Base-by-base conservation (phyloP, 2,888 invertebrate genomes). In the Rhabditoides inermis region DNA sequence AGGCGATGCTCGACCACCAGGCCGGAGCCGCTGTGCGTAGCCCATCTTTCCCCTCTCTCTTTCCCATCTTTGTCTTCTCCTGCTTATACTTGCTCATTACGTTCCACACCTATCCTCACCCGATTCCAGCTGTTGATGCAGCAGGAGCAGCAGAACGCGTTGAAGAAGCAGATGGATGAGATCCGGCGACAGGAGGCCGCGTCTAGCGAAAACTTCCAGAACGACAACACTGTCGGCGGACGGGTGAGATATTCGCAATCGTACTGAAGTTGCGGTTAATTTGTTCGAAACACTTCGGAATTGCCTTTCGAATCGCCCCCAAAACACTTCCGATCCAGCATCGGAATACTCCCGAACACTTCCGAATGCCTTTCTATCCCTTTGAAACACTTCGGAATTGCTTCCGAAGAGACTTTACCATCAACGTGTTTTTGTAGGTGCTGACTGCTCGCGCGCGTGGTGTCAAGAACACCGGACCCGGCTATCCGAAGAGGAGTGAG, bases 1-100 rank as follows among this genome's bases (percentile, higher is more conserved):
- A 71, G 49, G 63, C 63, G 20, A 70, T 71, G 69, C 61, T 70
- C 51, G 68, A 71, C 41, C 71, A 71, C 49, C 70, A 69, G 45
- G 71, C 71, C 22, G 70, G 68, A 22, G 71, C 71, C 2, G 71
- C 71, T 39, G 62, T 70, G 41, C n/a, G 32, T 18, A 23, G 7
- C 15, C 32, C 15, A 10, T 15, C 32, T 32, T 32, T 15, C 32
- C 15, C 32, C n/a, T n/a, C n/a, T n/a, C n/a, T n/a, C n/a, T n/a
- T n/a, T n/a, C n/a, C n/a, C n/a, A n/a, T n/a, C n/a, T n/a, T n/a
- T n/a, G n/a, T n/a, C n/a, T n/a, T n/a, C n/a, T n/a, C n/a, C n/a
- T n/a, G n/a, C n/a, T n/a, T n/a, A n/a, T n/a, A n/a, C n/a, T n/a
- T n/a, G n/a, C n/a, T n/a, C 15, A 45, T 3, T 7, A 20, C 18